Evolutionary conservation across 2,113 vertebrate genomes (phyloP), one percentile per base, ranked within the genome.

Genomic region (Hippoglossus stenolepis): DNA sequence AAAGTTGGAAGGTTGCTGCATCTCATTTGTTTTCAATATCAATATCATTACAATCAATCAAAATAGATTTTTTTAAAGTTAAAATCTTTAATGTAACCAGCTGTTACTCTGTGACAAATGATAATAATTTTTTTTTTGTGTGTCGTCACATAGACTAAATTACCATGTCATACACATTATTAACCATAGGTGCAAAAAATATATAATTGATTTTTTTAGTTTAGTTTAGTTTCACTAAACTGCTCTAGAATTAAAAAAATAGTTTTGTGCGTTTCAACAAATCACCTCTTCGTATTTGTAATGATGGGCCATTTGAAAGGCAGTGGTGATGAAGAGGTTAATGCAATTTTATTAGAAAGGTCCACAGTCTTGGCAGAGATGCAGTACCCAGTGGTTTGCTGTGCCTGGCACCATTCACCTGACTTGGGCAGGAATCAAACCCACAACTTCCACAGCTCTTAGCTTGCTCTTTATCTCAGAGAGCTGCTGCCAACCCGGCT

Each of bases 381-480:
- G 80, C 73, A 75, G 76, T 47, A 49, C 14, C 67, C 62, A 18
- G 75, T 23, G 79, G 82, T 90, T 90, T 89, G 82, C 87, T 84
- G 73, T 74, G 56, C 80, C 91, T 93, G 91, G 89, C 79, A 73
- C 40, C 58, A 20, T 83, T 81, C 88, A 89, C 84, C 68, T 77
- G 75, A 61, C 56, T 89, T 88, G 79, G 85, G 86, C 64, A 76
- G 85, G 78, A 87, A 68, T 86, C 83, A 90, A 93, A 93, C 90
- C 91, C 84, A 83, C 90, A 92, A 85, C 88, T 92, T 88, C 88
- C 85, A 84, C 82, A 88, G 83, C 90, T 80, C 85, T 93, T 83
- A 90, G 81, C 51, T 79, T 56, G 83, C 80, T 81, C 70, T 77
- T 83, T 51, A 73, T 62, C 71, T 54, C 75, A 82, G 84, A 73